Evolutionary conservation across 1,140 invertebrate genomes (phyloP).

Genomic region (Bemisia tabaci): DNA sequence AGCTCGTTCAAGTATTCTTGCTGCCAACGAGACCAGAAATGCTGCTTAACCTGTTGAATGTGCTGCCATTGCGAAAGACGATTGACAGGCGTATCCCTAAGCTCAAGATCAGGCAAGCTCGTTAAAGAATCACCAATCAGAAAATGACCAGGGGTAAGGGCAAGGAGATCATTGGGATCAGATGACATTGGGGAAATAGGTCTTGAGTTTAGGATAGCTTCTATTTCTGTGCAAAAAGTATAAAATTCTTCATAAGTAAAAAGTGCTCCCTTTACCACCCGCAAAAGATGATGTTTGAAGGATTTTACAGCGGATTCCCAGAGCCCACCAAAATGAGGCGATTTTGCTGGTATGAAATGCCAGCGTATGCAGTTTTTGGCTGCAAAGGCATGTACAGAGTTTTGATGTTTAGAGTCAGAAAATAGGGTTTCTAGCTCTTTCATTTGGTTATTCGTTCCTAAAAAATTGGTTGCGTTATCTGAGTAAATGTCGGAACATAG

Average conservation of each 20-base stretch:
- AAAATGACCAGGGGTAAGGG: too few relatives aligned
- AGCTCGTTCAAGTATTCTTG: slow-evolving; percentile 26
- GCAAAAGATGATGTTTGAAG: slow-evolving; percentile 19
- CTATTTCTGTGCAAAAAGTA: slow-evolving; percentile 23
- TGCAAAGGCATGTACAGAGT: neutral
- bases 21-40: slow-evolving; percentile 26
- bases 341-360: slow-evolving; percentile 3
- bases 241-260: slow-evolving; percentile 26
- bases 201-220: slow-evolving; percentile 24
- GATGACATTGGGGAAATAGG: slow-evolving; percentile 16
- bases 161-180: slow-evolving; percentile 23
- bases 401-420: neutral
- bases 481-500: too few relatives aligned
- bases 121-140: slow-evolving; percentile 25
- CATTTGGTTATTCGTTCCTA: neutral
- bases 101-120: slow-evolving; percentile 25
- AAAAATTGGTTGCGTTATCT: too few relatives aligned
- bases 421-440: neutral
- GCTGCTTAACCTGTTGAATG: slow-evolving; percentile 19
- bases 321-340: neutral
- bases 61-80: slow-evolving; percentile 17
- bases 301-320: slow-evolving; percentile 7
- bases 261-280: slow-evolving; percentile 9
- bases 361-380: neutral
- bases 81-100: neutral